Percentiles rank a stretch among this genome's conserved stretches.
Evolutionary conservation across 2,113 vertebrate genomes (phyloP).

Genomic region (Agelaius phoeniceus): DNA sequence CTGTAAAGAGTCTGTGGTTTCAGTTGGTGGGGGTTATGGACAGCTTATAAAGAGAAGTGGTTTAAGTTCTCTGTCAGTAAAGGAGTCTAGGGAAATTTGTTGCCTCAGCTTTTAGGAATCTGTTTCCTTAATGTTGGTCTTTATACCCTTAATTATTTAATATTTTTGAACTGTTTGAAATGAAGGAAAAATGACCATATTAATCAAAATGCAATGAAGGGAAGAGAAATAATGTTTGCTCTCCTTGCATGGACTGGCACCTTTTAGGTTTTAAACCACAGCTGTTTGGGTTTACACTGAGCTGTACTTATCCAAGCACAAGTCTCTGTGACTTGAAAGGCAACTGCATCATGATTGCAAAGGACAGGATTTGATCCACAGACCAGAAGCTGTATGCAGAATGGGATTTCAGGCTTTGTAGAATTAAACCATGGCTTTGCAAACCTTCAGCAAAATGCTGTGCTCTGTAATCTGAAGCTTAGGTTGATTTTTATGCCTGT

Average conservation of each 20-base stretch:
- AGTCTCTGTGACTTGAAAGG: neutral
- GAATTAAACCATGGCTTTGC: neutral
- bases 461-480: neutral
- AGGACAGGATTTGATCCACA: neutral
- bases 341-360: neutral
- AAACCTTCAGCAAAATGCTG: neutral
- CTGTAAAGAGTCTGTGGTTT: neutral
- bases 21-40: neutral
- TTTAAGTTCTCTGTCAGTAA: neutral
- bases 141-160: neutral
- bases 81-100: neutral
- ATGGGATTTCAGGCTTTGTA: neutral
- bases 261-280: neutral
- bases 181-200: neutral
- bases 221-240: neutral
- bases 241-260: neutral
- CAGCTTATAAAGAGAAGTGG: neutral
- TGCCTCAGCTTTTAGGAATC: neutral
- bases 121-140: neutral
- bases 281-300: neutral
- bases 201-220: neutral
- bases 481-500: neutral
- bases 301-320: neutral
- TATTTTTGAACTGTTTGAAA: neutral
- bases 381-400: neutral